phyloP scores from a whole-genome alignment of 2,888 invertebrate species.

The Cepaea hortensis region DNA sequence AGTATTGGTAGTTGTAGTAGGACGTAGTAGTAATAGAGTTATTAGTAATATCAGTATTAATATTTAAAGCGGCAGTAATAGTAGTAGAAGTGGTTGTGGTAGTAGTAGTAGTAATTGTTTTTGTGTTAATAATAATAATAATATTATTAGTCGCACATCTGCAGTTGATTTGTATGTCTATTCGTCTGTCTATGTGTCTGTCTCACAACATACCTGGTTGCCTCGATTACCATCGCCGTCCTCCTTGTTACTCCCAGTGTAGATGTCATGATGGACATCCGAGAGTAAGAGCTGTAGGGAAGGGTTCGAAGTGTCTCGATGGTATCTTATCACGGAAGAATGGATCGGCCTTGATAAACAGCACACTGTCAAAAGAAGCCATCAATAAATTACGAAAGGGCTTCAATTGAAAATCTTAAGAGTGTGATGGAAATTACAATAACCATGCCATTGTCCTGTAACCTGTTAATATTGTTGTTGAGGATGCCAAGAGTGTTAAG shows the following conservation, averaged over 20 bases:
- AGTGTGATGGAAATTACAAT: too few relatives aligned
- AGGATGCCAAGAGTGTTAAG: too few relatives aligned
- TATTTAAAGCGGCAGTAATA: too few relatives aligned
- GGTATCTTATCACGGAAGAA: constrained; percentile 5
- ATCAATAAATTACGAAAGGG: too few relatives aligned
- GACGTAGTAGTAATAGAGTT: too few relatives aligned
- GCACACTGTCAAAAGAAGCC: not conserved
- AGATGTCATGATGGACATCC: constrained; percentile 44
- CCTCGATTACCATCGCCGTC: constrained; percentile 36
- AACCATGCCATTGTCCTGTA: too few relatives aligned
- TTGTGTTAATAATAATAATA: not conserved
- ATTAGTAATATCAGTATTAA: too few relatives aligned
- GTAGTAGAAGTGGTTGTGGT: too few relatives aligned
- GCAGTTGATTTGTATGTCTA: not conserved
- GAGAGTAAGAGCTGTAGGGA: constrained; percentile 19
- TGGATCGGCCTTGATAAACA: not conserved
- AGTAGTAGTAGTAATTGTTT: not conserved
- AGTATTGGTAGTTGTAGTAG: too few relatives aligned
- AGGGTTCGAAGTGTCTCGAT: constrained; percentile 3
- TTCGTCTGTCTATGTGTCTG: not conserved
- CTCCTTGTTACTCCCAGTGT: constrained; percentile 41
- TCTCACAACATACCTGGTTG: not conserved
- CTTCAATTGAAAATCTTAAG: too few relatives aligned
- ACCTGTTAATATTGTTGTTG: too few relatives aligned
- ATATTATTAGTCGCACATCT: not conserved